Percentiles rank a stretch among this genome's conserved stretches.
Evolutionary conservation across 2,888 invertebrate genomes (phyloP).

Genomic region (Pinctada fucata): DNA sequence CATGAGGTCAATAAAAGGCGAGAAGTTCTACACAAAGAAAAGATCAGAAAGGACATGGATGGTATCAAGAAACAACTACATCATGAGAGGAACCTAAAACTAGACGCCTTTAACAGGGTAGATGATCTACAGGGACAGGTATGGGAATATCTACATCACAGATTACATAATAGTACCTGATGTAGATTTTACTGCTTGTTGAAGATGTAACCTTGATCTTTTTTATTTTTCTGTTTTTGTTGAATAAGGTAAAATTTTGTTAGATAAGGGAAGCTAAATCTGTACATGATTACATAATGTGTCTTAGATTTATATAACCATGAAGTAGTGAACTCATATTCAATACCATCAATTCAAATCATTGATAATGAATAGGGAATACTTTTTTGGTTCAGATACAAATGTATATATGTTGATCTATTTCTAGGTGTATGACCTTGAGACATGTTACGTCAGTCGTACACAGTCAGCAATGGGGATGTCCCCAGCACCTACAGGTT

Average conservation of each 20-base stretch:
- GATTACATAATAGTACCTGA: neutral
- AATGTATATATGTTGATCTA: too few species aligned
- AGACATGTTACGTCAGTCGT: conserved; percentile 59
- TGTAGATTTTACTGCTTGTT: neutral
- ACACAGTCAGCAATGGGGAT: conserved; percentile 60
- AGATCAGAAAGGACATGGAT: conserved; percentile 67
- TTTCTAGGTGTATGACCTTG: conserved; percentile 70
- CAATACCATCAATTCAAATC: too few species aligned
- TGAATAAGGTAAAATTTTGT: neutral
- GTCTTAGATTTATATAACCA: too few species aligned
- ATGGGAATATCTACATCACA: conserved; percentile 6
- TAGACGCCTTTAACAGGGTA: conserved; percentile 75
- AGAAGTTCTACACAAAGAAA: conserved; percentile 66
- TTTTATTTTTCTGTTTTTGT: neutral
- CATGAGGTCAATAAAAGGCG: conserved; percentile 65
- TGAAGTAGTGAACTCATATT: too few species aligned
- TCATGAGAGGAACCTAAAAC: conserved; percentile 73
- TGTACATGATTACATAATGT: too few species aligned
- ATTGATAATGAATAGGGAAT: too few species aligned
- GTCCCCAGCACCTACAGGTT: conserved; percentile 49
- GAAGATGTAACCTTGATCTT: neutral
- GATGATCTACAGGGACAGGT: conserved; percentile 73
- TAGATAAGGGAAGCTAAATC: neutral
- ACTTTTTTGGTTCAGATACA: too few species aligned
- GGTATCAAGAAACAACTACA: conserved; percentile 65